Conservation (phyloP, 1,140 invertebrate genomes). For the Drosophila nikananu region DNA sequence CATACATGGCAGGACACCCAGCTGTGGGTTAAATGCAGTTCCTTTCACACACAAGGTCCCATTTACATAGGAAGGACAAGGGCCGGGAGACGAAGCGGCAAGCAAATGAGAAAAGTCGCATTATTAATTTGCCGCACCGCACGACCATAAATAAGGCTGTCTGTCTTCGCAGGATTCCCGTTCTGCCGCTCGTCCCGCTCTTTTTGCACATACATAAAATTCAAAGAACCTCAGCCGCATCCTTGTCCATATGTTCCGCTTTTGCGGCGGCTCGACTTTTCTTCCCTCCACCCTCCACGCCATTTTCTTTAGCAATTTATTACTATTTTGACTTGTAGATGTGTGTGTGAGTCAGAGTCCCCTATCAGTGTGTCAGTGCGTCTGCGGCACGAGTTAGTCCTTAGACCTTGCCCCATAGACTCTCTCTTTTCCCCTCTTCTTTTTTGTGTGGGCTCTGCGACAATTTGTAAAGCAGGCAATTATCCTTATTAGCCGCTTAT, state of each 20-base stretch:
- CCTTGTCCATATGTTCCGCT: conserved; percentile 69
- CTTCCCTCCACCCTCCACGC: conserved; percentile 34
- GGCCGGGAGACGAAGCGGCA: conserved; percentile 20
- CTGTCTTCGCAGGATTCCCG: conserved; percentile 31
- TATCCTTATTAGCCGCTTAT: conserved; percentile 83
- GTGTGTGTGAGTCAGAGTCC: conserved; percentile 13
- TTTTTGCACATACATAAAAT: conserved; percentile 55
- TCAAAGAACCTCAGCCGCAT: conserved; percentile 72
- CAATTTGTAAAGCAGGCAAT: conserved; percentile 83
- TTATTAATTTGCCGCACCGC: conserved; percentile 82
- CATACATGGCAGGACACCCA: conserved; percentile 47
- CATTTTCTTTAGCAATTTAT: conserved; percentile 79
- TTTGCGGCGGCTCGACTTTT: conserved; percentile 39
- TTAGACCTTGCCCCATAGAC: conserved; percentile 7
- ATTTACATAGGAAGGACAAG: conserved; percentile 53
- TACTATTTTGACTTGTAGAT: conserved; percentile 82
- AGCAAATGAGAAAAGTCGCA: conserved; percentile 76
- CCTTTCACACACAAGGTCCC: conserved; percentile 42
- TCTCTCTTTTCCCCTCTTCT: background rate
- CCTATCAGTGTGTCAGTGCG: conserved; percentile 15
- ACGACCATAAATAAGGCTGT: conserved; percentile 77
- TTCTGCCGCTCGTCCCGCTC: background rate
- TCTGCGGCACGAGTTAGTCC: conserved; percentile 2
- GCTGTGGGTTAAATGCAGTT: conserved; percentile 65
- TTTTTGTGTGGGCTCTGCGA: conserved; percentile 25